Evolutionary conservation across 2,113 vertebrate genomes (phyloP).

Genomic region (Mesocricetus auratus): DNA sequence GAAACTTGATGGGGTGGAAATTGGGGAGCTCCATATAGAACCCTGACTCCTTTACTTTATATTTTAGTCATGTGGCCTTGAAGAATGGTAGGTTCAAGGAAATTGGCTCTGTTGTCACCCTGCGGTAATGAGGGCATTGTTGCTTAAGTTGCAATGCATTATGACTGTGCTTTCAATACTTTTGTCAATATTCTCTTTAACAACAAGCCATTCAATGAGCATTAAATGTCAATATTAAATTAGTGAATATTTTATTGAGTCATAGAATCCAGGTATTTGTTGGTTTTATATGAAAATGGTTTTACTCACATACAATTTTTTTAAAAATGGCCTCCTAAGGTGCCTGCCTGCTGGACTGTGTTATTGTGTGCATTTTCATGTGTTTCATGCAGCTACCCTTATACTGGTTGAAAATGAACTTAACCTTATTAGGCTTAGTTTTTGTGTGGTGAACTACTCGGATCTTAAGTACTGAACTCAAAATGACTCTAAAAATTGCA

Average conservation of each 20-base stretch:
- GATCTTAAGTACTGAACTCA: neutral
- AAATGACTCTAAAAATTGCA: neutral
- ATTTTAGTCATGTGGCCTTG: neutral
- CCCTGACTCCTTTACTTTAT: neutral
- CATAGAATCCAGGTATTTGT: neutral
- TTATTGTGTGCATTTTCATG: neutral
- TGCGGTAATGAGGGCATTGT: neutral
- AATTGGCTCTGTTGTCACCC: neutral
- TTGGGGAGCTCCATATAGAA: neutral
- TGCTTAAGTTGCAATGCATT: neutral
- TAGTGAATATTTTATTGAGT: neutral
- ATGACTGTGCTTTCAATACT: neutral
- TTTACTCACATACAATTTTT: constrained; percentile 41
- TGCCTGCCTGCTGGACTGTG: neutral
- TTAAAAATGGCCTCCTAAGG: neutral
- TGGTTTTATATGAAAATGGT: constrained; percentile 32
- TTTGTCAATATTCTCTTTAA: neutral
- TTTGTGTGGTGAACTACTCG: neutral
- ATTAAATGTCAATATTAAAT: neutral
- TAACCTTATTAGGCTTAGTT: neutral
- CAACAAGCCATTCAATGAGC: neutral
- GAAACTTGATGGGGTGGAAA: neutral
- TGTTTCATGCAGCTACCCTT: neutral
- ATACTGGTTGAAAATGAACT: neutral
- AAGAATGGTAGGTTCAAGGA: neutral